Percentiles rank a stretch among this genome's conserved stretches.
phyloP scores from a whole-genome alignment of 2,113 vertebrate genomes.

The Ptyas mucosa region DNA sequence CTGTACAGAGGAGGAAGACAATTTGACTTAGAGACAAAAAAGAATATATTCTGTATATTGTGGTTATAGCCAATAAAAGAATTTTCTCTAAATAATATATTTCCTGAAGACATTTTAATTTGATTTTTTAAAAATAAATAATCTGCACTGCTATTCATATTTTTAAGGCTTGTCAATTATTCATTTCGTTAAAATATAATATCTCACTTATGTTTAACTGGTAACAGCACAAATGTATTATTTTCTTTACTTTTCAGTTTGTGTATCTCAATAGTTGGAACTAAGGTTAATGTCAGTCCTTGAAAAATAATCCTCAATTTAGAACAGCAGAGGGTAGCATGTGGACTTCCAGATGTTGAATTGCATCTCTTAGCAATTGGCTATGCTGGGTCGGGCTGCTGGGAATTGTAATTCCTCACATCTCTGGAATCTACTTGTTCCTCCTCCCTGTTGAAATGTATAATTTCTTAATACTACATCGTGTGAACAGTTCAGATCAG shows the following conservation, averaged over 20 bases:
- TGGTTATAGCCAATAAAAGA: conserved; percentile 31
- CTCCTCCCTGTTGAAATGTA: not conserved
- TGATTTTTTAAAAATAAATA: conserved; percentile 41
- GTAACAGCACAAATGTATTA: not conserved
- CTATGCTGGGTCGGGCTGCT: not conserved
- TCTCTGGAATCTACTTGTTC: not conserved
- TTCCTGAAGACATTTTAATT: conserved; percentile 44
- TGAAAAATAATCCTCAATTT: not conserved
- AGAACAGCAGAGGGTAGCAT: not conserved
- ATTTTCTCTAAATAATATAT: conserved; percentile 22
- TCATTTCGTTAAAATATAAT: not conserved
- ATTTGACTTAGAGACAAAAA: conserved; percentile 23
- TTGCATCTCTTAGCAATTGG: not conserved
- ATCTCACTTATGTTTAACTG: not conserved
- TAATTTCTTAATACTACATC: not conserved
- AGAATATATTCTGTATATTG: conserved; percentile 38
- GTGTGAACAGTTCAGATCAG: not conserved
- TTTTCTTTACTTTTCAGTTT: not conserved
- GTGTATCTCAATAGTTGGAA: not conserved
- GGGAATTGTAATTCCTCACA: not conserved
- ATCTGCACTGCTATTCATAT: conserved; percentile 34
- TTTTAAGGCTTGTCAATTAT: conserved; percentile 14
- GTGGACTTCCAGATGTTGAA: not conserved
- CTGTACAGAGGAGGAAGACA: not conserved
- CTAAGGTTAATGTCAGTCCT: not conserved